phyloP scores from a whole-genome alignment of 2,888 invertebrate species.

The Argyresthia albistria region DNA sequence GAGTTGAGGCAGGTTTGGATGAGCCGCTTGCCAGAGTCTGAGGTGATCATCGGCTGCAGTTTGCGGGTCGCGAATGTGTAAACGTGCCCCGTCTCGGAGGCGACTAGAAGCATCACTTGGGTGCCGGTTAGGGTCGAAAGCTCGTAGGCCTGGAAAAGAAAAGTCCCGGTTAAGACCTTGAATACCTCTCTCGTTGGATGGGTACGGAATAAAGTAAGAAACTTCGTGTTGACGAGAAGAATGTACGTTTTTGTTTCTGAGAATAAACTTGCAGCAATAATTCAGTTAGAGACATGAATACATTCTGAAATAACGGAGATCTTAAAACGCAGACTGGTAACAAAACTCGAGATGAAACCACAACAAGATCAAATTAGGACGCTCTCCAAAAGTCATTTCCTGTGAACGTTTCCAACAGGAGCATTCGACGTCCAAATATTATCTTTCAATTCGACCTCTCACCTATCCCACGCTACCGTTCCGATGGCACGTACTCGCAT shows the following conservation, averaged over 20 bases:
- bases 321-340: no score
- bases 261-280: no score
- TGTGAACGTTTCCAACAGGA: background rate
- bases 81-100: constrained; percentile 99
- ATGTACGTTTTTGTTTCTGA: no score
- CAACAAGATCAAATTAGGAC: no score
- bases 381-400: no score
- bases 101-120: constrained; percentile 99
- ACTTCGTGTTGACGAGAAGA: background rate
- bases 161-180: constrained; percentile 6
- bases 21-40: constrained; percentile 95
- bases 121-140: constrained; percentile 98
- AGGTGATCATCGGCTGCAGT: constrained; percentile 99
- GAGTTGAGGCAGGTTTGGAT: constrained; percentile 99
- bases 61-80: constrained; percentile 99
- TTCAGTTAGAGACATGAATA: no score
- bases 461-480: constrained; percentile 63
- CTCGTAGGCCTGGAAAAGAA: constrained; percentile 91
- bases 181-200: background rate
- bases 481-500: constrained; percentile 47
- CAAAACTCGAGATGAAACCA: no score
- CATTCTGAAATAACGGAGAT: no score
- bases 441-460: constrained; percentile 35
- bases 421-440: no score
- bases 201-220: no score